Base-by-base conservation (phyloP, 2,113 vertebrate genomes). In the Centropus bengalensis region DNA sequence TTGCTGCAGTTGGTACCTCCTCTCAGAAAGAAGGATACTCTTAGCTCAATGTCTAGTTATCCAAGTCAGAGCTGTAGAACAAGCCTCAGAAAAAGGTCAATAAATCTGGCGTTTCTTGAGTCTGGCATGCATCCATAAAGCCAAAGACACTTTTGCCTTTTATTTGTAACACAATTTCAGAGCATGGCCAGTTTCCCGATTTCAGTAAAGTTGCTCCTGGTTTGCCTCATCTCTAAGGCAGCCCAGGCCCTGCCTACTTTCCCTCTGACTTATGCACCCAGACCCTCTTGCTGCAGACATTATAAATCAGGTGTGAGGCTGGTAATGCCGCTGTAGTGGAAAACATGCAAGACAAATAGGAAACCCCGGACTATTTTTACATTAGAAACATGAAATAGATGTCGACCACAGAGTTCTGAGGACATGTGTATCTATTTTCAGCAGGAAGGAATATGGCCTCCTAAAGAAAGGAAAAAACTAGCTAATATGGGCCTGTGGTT, bases 211-310 rank as follows among this genome's bases (percentile, higher is more conserved):
- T 44, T 64, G 14, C 3, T 75, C 22, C 73, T 78, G 47, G 2
- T 71, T 81, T 52, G 3, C n/a, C 15, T 59, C 32, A 20, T 26
- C 10, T 70, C 47, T 64, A 54, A 22, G 55, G 42, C 33, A 78
- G 9, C 12, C 8, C 26, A 68, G 33, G 3, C 2, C 9, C 17
- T 86, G 14, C 33, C 7, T 24, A 2, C 32, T 38, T 59, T 74
- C 9, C 5, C 32, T 78, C 26, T 51, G 51, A 33, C 23, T 18
- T 16, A 4, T 4, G 5, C 24, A 55, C 21, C 10, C 3, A 2
- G 27, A 30, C 11, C 14, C 7, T 21, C 9, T 42, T 42, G 6
- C 2, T 38, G 20, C 4, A 6, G 32, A 2, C 1, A 0, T 2
- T 78, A 18, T 56, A 86, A 58, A 36, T 7, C 21, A 78, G 16